Conservation (phyloP, 2,113 vertebrate species). For the Caranx melampygus region DNA sequence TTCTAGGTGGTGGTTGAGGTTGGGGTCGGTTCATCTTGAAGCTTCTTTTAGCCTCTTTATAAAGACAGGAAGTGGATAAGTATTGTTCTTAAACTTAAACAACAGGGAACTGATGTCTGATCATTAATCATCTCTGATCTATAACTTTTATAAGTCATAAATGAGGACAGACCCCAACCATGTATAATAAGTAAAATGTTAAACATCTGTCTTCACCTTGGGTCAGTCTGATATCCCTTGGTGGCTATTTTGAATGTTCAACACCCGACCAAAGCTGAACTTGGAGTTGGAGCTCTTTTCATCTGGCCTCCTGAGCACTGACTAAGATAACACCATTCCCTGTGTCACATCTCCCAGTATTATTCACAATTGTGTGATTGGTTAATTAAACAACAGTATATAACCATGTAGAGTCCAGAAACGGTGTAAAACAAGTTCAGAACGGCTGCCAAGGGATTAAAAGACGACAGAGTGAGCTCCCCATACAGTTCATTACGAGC, state of each 20-base stretch:
- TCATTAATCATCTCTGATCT: background rate
- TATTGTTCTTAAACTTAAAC: constrained; percentile 8
- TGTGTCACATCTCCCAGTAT: no score
- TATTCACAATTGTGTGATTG: no score
- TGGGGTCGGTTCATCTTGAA: constrained; percentile 37
- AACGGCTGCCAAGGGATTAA: constrained; percentile 36
- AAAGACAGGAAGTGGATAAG: background rate
- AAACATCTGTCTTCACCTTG: background rate
- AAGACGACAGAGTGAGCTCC: constrained; percentile 25
- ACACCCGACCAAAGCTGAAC: background rate
- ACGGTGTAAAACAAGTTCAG: constrained; percentile 13
- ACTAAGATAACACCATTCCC: no score
- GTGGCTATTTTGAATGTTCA: constrained; percentile 41
- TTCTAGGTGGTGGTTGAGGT: background rate
- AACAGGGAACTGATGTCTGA: constrained; percentile 9
- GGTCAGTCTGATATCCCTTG: background rate
- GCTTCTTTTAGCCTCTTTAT: background rate
- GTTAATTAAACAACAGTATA: background rate
- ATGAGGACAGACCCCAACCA: constrained; percentile 23
- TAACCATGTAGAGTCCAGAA: constrained; percentile 2
- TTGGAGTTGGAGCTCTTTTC: background rate
- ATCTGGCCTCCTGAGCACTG: background rate
- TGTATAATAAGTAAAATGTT: background rate
- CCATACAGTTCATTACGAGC: constrained; percentile 43
- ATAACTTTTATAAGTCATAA: background rate